A percentile compares a stretch with the other conserved stretches of the same genome.
phyloP scores from a whole-genome alignment of 2,113 vertebrate species.

The Datnioides undecimradiatus region DNA sequence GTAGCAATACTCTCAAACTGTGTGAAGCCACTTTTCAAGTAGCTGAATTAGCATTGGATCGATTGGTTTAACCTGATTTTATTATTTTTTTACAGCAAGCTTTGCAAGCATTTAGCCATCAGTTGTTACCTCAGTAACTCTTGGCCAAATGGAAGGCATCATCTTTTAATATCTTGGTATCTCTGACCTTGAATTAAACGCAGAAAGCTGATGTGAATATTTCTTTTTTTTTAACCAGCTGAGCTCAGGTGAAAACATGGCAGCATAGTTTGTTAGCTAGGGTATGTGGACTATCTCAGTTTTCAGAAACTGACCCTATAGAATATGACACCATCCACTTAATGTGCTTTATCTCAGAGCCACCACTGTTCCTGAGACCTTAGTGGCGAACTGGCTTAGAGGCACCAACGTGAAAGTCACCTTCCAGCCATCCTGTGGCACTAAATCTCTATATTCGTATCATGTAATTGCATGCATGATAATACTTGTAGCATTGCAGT shows the following conservation, averaged over 20 bases:
- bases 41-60: neutral
- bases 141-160: neutral
- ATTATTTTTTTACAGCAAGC: too few relatives aligned
- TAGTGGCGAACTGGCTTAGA: neutral
- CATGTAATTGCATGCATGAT: conserved; percentile 33
- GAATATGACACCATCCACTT: neutral
- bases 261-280: neutral
- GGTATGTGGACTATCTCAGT: neutral
- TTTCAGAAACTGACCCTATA: neutral
- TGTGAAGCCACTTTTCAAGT: neutral
- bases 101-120: neutral
- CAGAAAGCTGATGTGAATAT: too few relatives aligned
- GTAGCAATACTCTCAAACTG: neutral
- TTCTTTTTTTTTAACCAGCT: neutral
- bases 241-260: too few relatives aligned
- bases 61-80: too few relatives aligned
- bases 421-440: conserved; percentile 22
- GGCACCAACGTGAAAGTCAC: conserved; percentile 26
- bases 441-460: conserved; percentile 1
- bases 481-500: neutral
- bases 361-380: conserved; percentile 8
- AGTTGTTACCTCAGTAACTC: neutral
- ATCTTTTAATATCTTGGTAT: too few relatives aligned
- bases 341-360: conserved; percentile 17
- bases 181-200: too few relatives aligned